Evolutionary conservation across 2,113 vertebrate genomes (phyloP).

Genomic region (Stigmatopora nigra): DNA sequence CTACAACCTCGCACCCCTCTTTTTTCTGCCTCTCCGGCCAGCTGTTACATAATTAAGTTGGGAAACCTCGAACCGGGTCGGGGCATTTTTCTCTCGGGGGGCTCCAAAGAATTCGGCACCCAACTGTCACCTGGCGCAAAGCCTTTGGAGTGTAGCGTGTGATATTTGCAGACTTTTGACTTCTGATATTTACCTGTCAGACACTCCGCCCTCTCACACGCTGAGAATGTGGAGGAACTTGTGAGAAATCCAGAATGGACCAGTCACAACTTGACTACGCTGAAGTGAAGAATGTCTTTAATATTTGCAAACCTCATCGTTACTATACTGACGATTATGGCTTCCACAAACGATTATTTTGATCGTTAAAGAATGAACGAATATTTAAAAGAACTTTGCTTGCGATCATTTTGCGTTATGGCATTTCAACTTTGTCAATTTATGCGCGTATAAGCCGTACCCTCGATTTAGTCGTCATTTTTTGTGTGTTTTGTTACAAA

Average conservation of each 20-base stretch:
- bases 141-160: slow-evolving; percentile 40
- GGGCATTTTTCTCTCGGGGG: slow-evolving; percentile 56
- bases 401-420: too few relatives aligned
- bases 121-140: slow-evolving; percentile 27
- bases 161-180: slow-evolving; percentile 43
- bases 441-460: too few relatives aligned
- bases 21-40: slow-evolving; percentile 1
- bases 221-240: slow-evolving; percentile 1
- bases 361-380: too few relatives aligned
- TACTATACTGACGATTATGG: not conserved
- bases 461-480: too few relatives aligned
- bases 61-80: slow-evolving; percentile 42
- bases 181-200: slow-evolving; percentile 11
- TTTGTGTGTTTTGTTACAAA: too few relatives aligned
- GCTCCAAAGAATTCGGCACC: slow-evolving; percentile 41
- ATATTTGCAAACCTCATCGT: not conserved
- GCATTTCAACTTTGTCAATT: too few relatives aligned
- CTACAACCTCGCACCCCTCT: not conserved
- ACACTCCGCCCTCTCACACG: not conserved
- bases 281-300: not conserved
- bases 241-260: slow-evolving; percentile 15
- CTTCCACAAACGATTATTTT: too few relatives aligned
- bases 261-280: slow-evolving; percentile 12
- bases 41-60: slow-evolving; percentile 31
- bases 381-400: too few relatives aligned